phyloP scores from a whole-genome alignment of 1,140 invertebrate species.

The Aphis gossypii region DNA sequence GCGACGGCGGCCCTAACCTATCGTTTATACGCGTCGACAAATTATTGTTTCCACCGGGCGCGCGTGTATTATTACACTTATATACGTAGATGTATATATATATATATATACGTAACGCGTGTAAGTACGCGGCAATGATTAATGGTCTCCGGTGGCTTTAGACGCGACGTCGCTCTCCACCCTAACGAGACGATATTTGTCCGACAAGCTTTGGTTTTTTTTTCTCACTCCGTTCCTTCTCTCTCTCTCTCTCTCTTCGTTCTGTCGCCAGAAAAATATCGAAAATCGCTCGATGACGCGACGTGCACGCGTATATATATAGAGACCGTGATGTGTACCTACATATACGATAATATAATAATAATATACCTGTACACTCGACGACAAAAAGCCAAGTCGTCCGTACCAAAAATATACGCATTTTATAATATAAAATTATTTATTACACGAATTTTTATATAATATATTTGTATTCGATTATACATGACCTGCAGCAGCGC shows the following conservation, averaged over 20 bases:
- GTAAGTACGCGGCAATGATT: slow-evolving; percentile 30
- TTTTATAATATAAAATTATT: neutral
- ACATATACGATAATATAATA: no score
- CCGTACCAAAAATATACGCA: neutral
- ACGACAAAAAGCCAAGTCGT: neutral
- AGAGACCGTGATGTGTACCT: neutral
- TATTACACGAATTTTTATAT: neutral
- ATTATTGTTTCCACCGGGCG: slow-evolving; percentile 58
- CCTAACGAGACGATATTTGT: slow-evolving; percentile 51
- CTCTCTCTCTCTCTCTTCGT: neutral
- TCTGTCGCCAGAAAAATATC: slow-evolving; percentile 33
- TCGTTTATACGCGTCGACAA: slow-evolving; percentile 52
- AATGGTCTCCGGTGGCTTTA: slow-evolving; percentile 36
- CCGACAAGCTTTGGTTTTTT: neutral
- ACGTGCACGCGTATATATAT: neutral
- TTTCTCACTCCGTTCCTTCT: neutral
- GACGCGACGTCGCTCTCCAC: neutral
- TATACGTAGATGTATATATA: neutral
- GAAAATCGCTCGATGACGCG: neutral
- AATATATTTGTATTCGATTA: no score
- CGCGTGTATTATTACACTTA: slow-evolving; percentile 15
- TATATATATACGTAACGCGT: neutral
- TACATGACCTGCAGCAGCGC: no score
- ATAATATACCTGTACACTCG: neutral
- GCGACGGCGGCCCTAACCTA: neutral